A percentile compares a stretch with the other conserved stretches of the same genome.
phyloP scores from a whole-genome alignment of 2,797 vertebrate genomes.

The Hipposideros larvatus region DNA sequence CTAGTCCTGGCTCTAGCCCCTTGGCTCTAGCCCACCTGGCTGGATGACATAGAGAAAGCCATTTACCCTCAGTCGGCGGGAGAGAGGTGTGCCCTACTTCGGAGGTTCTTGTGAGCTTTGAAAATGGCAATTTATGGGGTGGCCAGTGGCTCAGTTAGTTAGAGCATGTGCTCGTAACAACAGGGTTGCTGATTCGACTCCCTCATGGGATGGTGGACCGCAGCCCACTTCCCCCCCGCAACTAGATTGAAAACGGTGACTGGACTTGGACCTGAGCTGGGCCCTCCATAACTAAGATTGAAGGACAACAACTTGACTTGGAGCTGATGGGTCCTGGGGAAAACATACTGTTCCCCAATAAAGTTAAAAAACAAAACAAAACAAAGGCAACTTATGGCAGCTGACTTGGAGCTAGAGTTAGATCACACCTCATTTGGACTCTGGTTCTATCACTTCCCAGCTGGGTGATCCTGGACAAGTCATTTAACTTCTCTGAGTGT shows the following conservation, averaged over 20 bases:
- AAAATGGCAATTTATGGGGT: not conserved
- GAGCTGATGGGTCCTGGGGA: too few relatives aligned
- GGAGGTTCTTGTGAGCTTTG: not conserved
- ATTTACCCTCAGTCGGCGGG: not conserved
- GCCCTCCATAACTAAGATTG: too few relatives aligned
- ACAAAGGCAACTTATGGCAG: not conserved
- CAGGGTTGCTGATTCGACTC: too few relatives aligned
- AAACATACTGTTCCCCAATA: too few relatives aligned
- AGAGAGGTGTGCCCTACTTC: not conserved
- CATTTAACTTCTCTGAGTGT: not conserved
- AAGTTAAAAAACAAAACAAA: too few relatives aligned
- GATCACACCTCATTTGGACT: not conserved
- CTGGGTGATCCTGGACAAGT: not conserved
- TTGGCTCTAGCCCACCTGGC: not conserved
- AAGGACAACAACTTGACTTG: too few relatives aligned
- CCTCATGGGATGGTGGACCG: too few relatives aligned
- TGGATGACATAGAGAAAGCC: rapidly evolving
- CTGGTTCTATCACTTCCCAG: not conserved
- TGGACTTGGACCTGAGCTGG: too few relatives aligned
- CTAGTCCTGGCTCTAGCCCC: not conserved
- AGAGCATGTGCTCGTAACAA: too few relatives aligned
- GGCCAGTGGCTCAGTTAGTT: too few relatives aligned
- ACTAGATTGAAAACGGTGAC: too few relatives aligned
- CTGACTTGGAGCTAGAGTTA: not conserved
- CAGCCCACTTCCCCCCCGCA: too few relatives aligned